Evolutionary conservation across 2,888 invertebrate species (phyloP).

Genomic region (Tetrapedia diversipes): DNA sequence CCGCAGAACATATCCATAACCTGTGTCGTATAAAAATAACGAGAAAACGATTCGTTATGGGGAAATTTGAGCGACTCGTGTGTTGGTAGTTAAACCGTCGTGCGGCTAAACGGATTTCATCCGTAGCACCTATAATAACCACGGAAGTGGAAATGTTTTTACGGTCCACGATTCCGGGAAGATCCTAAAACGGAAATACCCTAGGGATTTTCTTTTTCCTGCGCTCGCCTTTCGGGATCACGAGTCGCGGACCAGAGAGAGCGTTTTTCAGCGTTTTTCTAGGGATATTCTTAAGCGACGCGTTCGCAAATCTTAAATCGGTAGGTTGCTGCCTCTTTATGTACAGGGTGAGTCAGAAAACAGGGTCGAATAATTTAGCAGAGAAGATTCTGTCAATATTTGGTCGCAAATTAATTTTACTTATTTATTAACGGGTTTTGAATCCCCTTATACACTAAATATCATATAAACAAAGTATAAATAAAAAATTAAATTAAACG

Average conservation of each 20-base stretch:
- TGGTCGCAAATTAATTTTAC: too few species aligned
- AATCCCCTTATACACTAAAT: too few species aligned
- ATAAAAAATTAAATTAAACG: too few species aligned
- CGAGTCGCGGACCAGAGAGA: constrained; percentile 10
- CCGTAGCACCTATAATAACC: constrained; percentile 7
- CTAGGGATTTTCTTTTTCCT: constrained; percentile 36
- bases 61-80: constrained; percentile 4
- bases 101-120: constrained; percentile 22
- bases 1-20: background rate
- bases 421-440: too few species aligned
- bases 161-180: constrained; percentile 23
- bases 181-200: constrained; percentile 7
- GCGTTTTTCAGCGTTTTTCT: constrained; percentile 25
- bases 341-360: background rate
- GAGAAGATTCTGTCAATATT: too few species aligned
- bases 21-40: background rate
- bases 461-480: too few species aligned
- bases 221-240: constrained; percentile 12
- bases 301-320: constrained; percentile 32
- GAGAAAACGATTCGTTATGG: constrained; percentile 1
- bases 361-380: background rate
- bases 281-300: constrained; percentile 24
- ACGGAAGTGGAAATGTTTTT: constrained; percentile 34
- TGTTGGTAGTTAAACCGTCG: constrained; percentile 22
- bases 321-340: background rate